These are phyloP conservation scores for Chamaetylas fuelleborni DNA, from an alignment of 2,113 vertebrate species.

Conservation along the genomic window DNA sequence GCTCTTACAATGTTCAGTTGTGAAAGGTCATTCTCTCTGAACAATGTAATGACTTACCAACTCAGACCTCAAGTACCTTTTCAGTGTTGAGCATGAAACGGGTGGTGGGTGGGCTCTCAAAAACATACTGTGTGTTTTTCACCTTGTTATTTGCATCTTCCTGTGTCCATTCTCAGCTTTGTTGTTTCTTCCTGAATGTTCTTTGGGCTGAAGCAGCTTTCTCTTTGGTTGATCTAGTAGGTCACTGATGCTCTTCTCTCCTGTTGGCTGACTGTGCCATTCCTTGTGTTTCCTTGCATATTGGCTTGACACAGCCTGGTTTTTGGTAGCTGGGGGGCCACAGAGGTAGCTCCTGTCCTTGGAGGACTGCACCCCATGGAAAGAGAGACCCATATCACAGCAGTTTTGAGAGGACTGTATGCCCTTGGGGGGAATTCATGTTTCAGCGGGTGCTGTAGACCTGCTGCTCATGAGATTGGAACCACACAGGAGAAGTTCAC, in stretches of 20 bases:
- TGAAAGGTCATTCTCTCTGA: neutral
- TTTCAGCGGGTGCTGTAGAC: neutral
- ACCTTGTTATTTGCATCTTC: neutral
- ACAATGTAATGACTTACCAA: neutral
- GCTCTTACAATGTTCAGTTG: neutral
- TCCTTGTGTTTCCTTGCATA: neutral
- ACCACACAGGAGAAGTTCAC: fast-evolving
- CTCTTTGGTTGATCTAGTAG: neutral
- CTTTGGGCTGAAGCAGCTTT: neutral
- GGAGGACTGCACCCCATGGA: neutral
- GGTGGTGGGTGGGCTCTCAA: neutral
- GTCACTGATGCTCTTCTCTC: neutral
- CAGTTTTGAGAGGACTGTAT: neutral
- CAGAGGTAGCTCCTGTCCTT: neutral
- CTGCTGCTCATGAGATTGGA: neutral
- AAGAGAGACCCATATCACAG: fast-evolving
- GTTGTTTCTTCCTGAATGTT: neutral
- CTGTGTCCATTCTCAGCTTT: neutral
- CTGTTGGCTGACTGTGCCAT: neutral
- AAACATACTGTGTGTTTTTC: neutral
- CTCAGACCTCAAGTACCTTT: neutral
- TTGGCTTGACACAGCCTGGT: neutral
- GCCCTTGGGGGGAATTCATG: fast-evolving
- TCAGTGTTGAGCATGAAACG: neutral
- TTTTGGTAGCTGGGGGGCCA: neutral